Conservation (phyloP, 2,113 vertebrate genomes). For the Jaculus jaculus region DNA sequence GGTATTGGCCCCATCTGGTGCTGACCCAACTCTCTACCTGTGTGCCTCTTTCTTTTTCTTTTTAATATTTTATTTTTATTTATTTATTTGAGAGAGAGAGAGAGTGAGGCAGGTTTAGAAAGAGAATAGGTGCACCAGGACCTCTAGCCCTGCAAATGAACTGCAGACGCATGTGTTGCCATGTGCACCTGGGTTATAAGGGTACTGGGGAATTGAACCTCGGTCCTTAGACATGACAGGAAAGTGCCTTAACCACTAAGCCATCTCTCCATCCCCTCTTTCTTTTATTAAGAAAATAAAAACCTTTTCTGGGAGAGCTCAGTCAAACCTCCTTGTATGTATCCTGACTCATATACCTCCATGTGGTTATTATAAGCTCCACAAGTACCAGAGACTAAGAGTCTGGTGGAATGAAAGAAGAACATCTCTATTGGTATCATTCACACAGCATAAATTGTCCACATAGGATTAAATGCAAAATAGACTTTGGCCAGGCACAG, state of each 20-base stretch:
- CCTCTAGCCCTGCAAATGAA: too few relatives aligned
- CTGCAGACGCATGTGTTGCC: too few relatives aligned
- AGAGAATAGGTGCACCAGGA: too few relatives aligned
- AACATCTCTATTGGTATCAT: neutral
- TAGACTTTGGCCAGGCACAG: neutral
- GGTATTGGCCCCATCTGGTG: too few relatives aligned
- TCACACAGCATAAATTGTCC: neutral
- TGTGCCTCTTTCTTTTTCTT: neutral
- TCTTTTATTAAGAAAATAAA: conserved; percentile 7
- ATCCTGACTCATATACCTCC: neutral
- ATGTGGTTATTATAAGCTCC: neutral
- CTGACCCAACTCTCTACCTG: too few relatives aligned
- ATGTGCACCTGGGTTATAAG: too few relatives aligned
- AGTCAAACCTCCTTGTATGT: neutral
- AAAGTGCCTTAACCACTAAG: too few relatives aligned
- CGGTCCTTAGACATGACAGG: too few relatives aligned
- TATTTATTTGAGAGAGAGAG: too few relatives aligned
- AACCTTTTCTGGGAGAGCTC: neutral
- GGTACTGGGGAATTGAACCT: too few relatives aligned
- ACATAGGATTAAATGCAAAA: neutral
- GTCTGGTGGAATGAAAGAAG: neutral
- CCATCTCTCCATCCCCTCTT: neutral
- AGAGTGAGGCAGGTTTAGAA: too few relatives aligned
- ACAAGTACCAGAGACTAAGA: neutral
- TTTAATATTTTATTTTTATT: too few relatives aligned